Evolutionary conservation across 2,888 invertebrate species (phyloP).

Genomic region (Pristionchus exspectatus): DNA sequence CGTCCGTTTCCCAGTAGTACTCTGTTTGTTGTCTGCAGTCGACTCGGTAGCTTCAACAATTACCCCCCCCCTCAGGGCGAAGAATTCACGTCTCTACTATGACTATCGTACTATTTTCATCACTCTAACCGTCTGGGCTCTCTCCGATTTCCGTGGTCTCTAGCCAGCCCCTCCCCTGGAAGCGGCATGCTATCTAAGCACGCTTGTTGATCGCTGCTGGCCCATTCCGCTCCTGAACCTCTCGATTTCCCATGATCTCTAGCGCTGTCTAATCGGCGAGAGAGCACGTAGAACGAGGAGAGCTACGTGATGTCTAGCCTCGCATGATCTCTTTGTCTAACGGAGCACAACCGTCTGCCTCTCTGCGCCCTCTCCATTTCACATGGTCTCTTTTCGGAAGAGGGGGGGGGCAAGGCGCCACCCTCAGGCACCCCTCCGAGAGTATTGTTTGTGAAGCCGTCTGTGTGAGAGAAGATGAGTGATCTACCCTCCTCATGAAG

Average conservation of each 20-base stretch:
- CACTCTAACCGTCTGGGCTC: neutral
- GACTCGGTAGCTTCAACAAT: neutral
- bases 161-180: neutral
- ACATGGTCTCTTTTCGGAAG: neutral
- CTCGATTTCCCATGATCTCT: slow-evolving; percentile 1
- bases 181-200: neutral
- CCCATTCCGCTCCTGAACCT: neutral
- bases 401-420: neutral
- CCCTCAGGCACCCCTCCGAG: slow-evolving; percentile 29
- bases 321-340: slow-evolving; percentile 10
- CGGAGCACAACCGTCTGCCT: neutral
- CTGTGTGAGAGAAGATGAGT: neutral
- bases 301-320: slow-evolving; percentile 20
- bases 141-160: neutral
- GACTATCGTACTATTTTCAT: neutral
- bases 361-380: neutral
- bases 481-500: neutral
- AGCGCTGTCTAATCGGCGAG: neutral
- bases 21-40: slow-evolving; percentile 27
- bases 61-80: neutral
- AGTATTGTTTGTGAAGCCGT: slow-evolving; percentile 38
- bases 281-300: neutral
- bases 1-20: neutral
- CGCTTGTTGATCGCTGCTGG: neutral
- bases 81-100: neutral